Evolutionary conservation across 2,888 invertebrate species (phyloP).

Genomic region (Anorthoa munda): DNA sequence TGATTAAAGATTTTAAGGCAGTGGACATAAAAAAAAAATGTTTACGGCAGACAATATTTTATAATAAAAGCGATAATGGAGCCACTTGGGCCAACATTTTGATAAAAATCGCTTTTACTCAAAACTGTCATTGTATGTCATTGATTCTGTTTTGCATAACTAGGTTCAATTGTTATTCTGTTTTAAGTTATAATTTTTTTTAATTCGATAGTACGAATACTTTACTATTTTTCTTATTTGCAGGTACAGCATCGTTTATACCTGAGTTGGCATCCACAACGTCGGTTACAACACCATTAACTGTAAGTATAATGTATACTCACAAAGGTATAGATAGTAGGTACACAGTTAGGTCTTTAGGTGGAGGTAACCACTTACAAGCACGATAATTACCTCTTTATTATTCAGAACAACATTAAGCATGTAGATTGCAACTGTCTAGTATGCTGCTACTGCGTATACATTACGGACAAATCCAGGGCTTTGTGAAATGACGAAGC

Average conservation of each 20-base stretch:
- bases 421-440: constrained; percentile 24
- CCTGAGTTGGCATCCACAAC: neutral
- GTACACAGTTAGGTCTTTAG: neutral
- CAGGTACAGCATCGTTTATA: neutral
- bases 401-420: constrained; percentile 21
- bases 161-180: too few species aligned
- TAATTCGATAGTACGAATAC: too few species aligned
- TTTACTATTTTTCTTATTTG: neutral
- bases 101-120: too few species aligned
- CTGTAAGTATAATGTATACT: neutral
- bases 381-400: constrained; percentile 6
- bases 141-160: too few species aligned
- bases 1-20: too few species aligned
- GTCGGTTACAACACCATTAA: neutral
- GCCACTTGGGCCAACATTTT: too few species aligned
- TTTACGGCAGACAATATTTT: too few species aligned
- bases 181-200: too few species aligned
- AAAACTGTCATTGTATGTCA: too few species aligned
- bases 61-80: too few species aligned
- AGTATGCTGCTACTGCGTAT: neutral
- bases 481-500: too few species aligned
- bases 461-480: neutral
- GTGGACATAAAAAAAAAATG: too few species aligned
- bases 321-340: neutral
- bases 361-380: neutral